Evolutionary conservation across 1,140 invertebrate genomes (phyloP).

Genomic region (Bombus haemorrhoidalis): DNA sequence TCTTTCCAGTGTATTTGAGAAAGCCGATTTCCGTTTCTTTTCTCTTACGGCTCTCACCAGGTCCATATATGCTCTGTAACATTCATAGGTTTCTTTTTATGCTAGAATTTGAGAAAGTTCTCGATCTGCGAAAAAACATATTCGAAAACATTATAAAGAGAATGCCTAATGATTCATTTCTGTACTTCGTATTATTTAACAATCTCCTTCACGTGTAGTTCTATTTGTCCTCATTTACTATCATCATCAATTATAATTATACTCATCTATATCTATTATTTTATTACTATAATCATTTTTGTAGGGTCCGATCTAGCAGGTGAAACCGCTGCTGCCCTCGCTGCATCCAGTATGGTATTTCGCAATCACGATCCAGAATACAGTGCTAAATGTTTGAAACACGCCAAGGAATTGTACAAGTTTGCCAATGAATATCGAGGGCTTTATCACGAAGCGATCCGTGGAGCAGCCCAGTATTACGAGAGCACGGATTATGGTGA

Average conservation of each 20-base stretch:
- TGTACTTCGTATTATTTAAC: too few relatives aligned
- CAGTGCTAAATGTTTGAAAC: constrained; percentile 80
- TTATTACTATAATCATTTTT: background rate
- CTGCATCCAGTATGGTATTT: constrained; percentile 84
- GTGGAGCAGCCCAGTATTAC: constrained; percentile 83
- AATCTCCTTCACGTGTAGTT: too few relatives aligned
- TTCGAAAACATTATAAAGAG: too few relatives aligned
- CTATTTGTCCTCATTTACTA: background rate
- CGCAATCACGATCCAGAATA: constrained; percentile 81
- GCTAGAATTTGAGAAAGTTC: too few relatives aligned
- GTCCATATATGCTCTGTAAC: too few relatives aligned
- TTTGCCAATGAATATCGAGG: constrained; percentile 84
- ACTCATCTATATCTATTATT: too few relatives aligned
- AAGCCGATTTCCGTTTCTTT: too few relatives aligned
- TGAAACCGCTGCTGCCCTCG: constrained; percentile 85
- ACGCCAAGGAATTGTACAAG: constrained; percentile 84
- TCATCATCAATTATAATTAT: background rate
- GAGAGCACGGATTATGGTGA: constrained; percentile 85
- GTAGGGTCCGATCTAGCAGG: constrained; percentile 86
- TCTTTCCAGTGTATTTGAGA: too few relatives aligned
- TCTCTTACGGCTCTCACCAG: too few relatives aligned
- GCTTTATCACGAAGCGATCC: constrained; percentile 84
- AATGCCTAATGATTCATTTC: too few relatives aligned
- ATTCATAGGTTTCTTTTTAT: too few relatives aligned
- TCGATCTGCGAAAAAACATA: too few relatives aligned